Evolutionary conservation across 2,888 invertebrate genomes (phyloP).

Genomic region (Acronicta psi): DNA sequence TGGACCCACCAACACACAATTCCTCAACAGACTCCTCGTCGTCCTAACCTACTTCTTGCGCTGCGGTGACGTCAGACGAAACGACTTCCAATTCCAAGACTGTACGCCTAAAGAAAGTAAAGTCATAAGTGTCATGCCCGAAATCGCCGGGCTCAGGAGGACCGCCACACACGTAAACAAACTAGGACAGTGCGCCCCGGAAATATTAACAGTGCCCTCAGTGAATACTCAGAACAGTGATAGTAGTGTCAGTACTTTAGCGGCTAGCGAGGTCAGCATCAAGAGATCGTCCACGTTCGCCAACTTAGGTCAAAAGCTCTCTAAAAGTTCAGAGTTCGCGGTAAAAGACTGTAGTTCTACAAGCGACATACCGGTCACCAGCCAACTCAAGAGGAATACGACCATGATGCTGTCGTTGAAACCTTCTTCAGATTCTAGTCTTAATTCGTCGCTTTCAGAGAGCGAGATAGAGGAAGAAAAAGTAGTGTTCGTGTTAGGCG

Average conservation of each 20-base stretch:
- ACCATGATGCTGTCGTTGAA: conserved; percentile 73
- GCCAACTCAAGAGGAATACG: conserved; percentile 72
- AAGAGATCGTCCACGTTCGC: conserved; percentile 77
- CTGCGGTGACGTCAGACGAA: conserved; percentile 92
- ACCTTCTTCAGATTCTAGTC: conserved; percentile 77
- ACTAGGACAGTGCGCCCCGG: conserved; percentile 52
- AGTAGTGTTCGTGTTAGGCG: conserved; percentile 92
- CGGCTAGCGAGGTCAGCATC: conserved; percentile 72
- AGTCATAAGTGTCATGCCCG: conserved; percentile 63
- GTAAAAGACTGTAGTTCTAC: conserved; percentile 58
- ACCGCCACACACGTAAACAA: conserved; percentile 59
- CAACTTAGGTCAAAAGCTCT: conserved; percentile 78
- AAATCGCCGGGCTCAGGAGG: conserved; percentile 53
- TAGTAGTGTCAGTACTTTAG: conserved; percentile 75
- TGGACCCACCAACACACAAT: conserved; percentile 90
- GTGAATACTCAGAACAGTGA: conserved; percentile 75
- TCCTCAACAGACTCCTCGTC: conserved; percentile 92
- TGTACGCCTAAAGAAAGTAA: conserved; percentile 75
- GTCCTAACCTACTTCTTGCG: conserved; percentile 96
- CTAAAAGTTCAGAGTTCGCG: conserved; percentile 70
- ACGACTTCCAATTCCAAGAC: conserved; percentile 74
- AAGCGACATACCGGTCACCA: conserved; percentile 62
- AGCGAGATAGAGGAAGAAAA: conserved; percentile 75
- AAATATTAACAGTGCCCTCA: conserved; percentile 64
- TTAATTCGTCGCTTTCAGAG: conserved; percentile 72